A percentile compares a stretch with the other conserved stretches of the same genome.
These are phyloP conservation scores for Campylorhamphus procurvoides DNA, from an alignment of 2,113 vertebrate genomes.

Conservation along the genomic window DNA sequence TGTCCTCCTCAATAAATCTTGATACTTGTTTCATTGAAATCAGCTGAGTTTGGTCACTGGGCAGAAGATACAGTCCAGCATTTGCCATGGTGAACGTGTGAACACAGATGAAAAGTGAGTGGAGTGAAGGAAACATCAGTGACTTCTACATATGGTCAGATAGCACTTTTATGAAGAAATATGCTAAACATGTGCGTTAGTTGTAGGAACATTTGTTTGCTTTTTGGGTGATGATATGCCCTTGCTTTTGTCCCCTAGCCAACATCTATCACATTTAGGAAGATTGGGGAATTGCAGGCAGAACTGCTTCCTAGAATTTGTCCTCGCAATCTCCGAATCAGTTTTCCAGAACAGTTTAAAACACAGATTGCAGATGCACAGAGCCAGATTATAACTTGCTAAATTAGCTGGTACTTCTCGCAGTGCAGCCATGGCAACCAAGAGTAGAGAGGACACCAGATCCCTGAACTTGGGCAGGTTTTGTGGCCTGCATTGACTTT, in stretches of 20 bases:
- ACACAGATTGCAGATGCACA: neutral
- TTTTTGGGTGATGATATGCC: neutral
- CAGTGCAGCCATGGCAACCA: constrained; percentile 13
- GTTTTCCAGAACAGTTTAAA: neutral
- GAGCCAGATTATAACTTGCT: neutral
- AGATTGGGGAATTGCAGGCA: neutral
- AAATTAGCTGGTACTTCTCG: neutral
- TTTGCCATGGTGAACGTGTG: neutral
- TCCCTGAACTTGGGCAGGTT: neutral
- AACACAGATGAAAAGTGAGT: neutral
- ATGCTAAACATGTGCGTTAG: neutral
- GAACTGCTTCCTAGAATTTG: neutral
- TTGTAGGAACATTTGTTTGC: neutral
- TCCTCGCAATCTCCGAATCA: neutral
- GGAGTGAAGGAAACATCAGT: neutral
- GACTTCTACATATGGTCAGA: neutral
- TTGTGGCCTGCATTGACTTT: neutral
- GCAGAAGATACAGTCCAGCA: accelerated
- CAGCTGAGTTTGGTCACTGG: neutral
- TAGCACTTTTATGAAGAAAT: neutral
- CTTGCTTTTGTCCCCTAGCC: neutral
- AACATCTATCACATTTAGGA: neutral
- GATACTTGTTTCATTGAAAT: neutral
- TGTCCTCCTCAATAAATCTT: neutral
- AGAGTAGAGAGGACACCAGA: neutral